phyloP scores from a whole-genome alignment of 2,113 vertebrate genomes.

The Prionailurus bengalensis region DNA sequence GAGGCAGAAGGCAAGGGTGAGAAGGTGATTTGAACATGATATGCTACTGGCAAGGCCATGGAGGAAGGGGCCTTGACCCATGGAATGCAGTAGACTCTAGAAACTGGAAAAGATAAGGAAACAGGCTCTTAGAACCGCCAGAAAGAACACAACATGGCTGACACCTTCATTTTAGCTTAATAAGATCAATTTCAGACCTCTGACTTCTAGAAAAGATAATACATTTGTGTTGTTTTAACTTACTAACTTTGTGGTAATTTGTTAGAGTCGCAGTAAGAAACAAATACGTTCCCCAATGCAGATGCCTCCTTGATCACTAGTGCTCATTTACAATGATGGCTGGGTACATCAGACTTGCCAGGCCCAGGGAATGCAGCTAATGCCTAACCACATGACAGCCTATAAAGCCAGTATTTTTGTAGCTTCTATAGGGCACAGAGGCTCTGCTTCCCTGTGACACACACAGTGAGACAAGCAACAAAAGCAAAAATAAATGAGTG shows the following conservation, averaged over 20 bases:
- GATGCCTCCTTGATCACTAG: neutral
- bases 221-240: neutral
- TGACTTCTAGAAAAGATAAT: neutral
- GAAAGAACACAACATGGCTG: neutral
- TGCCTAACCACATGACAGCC: neutral
- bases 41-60: neutral
- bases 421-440: neutral
- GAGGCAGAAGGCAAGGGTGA: neutral
- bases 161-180: neutral
- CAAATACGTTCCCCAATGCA: neutral
- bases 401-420: neutral
- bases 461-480: neutral
- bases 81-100: neutral
- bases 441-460: neutral
- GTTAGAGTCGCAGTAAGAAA: neutral
- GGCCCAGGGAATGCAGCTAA: neutral
- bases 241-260: neutral
- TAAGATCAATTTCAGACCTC: neutral
- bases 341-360: neutral
- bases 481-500: neutral
- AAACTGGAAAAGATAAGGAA: neutral
- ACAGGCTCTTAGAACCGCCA: neutral
- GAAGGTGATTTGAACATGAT: neutral
- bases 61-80: neutral
- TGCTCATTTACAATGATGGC: neutral